Conservation (phyloP, 1,140 invertebrate species). For the Orius insidiosus region DNA sequence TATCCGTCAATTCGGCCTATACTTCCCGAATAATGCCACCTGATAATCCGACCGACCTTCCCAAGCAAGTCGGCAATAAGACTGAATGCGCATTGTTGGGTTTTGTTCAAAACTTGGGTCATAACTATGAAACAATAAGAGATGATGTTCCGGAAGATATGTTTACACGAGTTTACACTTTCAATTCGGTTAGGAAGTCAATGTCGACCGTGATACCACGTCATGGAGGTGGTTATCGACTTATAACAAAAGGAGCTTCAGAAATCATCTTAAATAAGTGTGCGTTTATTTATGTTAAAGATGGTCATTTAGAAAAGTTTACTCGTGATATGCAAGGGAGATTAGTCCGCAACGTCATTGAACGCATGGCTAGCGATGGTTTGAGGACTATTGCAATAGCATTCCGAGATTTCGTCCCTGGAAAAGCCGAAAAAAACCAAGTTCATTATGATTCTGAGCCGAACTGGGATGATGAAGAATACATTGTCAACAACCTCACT, state of each 20-base stretch:
- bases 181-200: constrained; percentile 96
- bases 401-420: constrained; percentile 80
- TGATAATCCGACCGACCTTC: constrained; percentile 20
- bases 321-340: constrained; percentile 79
- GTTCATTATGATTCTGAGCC: constrained; percentile 83
- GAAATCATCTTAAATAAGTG: constrained; percentile 99
- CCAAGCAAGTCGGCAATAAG: constrained; percentile 96
- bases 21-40: constrained; percentile 81
- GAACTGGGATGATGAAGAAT: constrained; percentile 95
- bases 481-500: constrained; percentile 80
- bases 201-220: constrained; percentile 93
- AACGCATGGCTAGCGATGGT: constrained; percentile 97
- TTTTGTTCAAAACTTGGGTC: constrained; percentile 77
- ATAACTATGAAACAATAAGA: constrained; percentile 81
- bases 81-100: constrained; percentile 96
- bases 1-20: constrained; percentile 90
- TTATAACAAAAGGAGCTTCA: constrained; percentile 97
- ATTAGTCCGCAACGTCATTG: constrained; percentile 85
- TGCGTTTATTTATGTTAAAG: constrained; percentile 83
- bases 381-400: constrained; percentile 90
- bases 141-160: constrained; percentile 84
- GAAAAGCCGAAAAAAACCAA: constrained; percentile 83
- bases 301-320: constrained; percentile 80
- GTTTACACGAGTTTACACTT: constrained; percentile 93
- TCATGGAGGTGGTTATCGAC: constrained; percentile 67